Evolutionary conservation across 37 sponge, comb jelly and placozoan species (phyloP).

Genomic region (Amphimedon queenslandica): DNA sequence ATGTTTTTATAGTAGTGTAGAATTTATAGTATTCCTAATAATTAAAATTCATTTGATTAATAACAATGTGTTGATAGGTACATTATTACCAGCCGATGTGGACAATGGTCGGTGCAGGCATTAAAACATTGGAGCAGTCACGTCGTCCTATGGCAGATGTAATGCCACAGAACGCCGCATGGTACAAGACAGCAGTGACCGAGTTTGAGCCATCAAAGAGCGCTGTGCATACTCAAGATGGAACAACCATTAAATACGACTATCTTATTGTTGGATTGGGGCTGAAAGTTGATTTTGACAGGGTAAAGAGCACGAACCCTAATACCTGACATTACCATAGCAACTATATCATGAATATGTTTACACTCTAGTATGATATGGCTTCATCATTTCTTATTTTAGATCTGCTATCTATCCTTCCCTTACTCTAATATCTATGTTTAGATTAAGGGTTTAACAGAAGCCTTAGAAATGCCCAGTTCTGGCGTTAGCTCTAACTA

Average conservation of each 20-base stretch:
- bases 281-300: slow-evolving; percentile 58
- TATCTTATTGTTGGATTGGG: slow-evolving; percentile 83
- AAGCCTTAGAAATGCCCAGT: slow-evolving; percentile 54
- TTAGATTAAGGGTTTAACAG: slow-evolving; percentile 64
- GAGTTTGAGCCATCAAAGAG: slow-evolving; percentile 73
- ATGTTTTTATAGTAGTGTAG: no score
- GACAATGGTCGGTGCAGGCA: slow-evolving; percentile 83
- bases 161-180: slow-evolving; percentile 58
- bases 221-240: slow-evolving; percentile 34
- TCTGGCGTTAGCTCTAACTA: slow-evolving; percentile 56
- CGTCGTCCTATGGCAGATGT: slow-evolving; percentile 33
- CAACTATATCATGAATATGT: no score
- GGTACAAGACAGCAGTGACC: slow-evolving; percentile 40
- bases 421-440: no score
- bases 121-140: slow-evolving; percentile 52
- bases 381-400: no score
- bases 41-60: background rate
- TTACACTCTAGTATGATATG: no score
- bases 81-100: slow-evolving; percentile 95
- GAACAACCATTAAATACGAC: slow-evolving; percentile 65
- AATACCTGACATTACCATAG: no score
- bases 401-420: no score
- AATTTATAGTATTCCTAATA: no score
- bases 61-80: slow-evolving; percentile 18
- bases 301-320: slow-evolving; percentile 26